These are phyloP conservation scores for Turdus rufiventris DNA, from an alignment of 2,113 vertebrate genomes.

Conservation along the genomic window DNA sequence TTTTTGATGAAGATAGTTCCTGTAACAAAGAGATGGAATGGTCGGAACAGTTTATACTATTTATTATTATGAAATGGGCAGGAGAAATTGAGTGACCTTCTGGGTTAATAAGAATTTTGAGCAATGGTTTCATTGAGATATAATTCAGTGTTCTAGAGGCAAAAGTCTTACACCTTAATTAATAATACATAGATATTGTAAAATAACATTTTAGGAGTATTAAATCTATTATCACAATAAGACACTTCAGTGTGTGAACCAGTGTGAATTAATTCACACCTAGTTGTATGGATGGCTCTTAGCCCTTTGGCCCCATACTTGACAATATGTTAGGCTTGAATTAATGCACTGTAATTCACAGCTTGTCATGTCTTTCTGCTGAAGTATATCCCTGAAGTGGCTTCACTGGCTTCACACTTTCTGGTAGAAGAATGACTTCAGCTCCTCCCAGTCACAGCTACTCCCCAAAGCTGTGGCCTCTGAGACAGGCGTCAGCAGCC, in stretches of 20 bases:
- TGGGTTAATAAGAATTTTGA: conserved; percentile 73
- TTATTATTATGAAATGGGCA: conserved; percentile 63
- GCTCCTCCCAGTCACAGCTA: not conserved
- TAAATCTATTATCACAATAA: conserved; percentile 63
- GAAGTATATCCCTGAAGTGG: conserved; percentile 21
- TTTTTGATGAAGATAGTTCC: conserved; percentile 55
- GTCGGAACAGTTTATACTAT: conserved; percentile 53
- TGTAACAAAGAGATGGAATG: conserved; percentile 54
- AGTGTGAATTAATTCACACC: conserved; percentile 66
- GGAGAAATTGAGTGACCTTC: conserved; percentile 66
- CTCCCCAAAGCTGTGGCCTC: not conserved
- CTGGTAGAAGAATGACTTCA: not conserved
- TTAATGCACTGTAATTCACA: conserved; percentile 62
- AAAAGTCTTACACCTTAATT: conserved; percentile 59
- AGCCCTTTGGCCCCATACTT: conserved; percentile 32
- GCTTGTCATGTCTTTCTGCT: conserved; percentile 53
- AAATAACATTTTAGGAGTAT: conserved; percentile 66
- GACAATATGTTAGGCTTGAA: conserved; percentile 53
- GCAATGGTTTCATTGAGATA: conserved; percentile 64
- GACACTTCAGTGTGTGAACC: conserved; percentile 35
- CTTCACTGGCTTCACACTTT: conserved; percentile 28
- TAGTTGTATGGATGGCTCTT: conserved; percentile 49
- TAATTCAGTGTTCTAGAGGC: conserved; percentile 61
- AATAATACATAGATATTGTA: conserved; percentile 70
- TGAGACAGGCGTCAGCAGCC: not conserved